These are phyloP conservation scores for Chrysolina americana DNA, from an alignment of 2,888 invertebrate species.

Conservation along the genomic window DNA sequence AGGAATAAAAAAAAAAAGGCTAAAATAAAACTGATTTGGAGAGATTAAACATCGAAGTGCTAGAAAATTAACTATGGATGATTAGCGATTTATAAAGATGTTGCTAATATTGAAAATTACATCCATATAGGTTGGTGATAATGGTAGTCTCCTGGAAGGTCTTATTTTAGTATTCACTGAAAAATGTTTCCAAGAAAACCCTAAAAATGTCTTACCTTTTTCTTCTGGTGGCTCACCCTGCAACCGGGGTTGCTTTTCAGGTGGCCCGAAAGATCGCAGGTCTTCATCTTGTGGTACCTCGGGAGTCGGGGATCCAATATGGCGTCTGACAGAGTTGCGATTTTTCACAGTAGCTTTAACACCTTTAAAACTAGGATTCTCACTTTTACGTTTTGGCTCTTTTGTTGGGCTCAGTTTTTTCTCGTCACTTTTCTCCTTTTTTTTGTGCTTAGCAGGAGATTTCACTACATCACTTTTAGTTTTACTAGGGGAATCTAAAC, in stretches of 20 bases:
- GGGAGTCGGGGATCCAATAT: conserved; percentile 74
- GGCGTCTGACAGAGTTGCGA: conserved; percentile 78
- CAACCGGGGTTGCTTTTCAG: conserved; percentile 67
- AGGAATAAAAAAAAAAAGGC: no score
- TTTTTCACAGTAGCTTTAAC: conserved; percentile 74
- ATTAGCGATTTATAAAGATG: no score
- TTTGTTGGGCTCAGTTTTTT: conserved; percentile 55
- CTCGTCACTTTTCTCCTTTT: conserved; percentile 55
- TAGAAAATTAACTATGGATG: no score
- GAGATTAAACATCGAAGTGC: no score
- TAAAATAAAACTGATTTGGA: no score
- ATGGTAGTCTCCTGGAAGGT: no score
- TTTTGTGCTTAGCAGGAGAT: conserved; percentile 55
- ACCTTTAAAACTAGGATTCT: conserved; percentile 71
- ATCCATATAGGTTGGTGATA: no score
- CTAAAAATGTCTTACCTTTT: conserved; percentile 70
- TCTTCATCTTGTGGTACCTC: conserved; percentile 70
- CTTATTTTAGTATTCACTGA: neutral
- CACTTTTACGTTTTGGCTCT: conserved; percentile 52
- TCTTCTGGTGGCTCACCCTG: conserved; percentile 59
- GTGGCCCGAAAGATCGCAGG: conserved; percentile 65
- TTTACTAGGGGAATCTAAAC: conserved; percentile 66
- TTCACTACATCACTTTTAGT: conserved; percentile 60
- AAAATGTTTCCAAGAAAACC: conserved; percentile 19
- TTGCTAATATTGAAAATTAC: no score